Conservation (phyloP, 2,113 vertebrate genomes). For the Scartelaos histophorus region DNA sequence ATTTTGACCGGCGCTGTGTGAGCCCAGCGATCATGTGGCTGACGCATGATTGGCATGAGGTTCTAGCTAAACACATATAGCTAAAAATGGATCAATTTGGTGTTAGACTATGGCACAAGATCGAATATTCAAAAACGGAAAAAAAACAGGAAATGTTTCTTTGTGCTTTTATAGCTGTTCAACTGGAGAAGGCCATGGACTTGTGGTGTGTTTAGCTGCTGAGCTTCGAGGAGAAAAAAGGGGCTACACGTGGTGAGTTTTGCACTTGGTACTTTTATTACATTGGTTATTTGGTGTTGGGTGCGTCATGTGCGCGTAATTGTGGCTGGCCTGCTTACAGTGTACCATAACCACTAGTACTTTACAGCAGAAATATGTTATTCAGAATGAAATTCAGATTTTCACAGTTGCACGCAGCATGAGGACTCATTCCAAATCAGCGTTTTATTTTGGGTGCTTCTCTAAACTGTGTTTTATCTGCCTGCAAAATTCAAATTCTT, state of each 20-base stretch:
- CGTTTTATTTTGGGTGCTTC: background rate
- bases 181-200: background rate
- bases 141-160: background rate
- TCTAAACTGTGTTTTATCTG: background rate
- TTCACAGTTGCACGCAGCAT: background rate
- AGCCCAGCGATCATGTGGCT: background rate
- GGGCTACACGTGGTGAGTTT: background rate
- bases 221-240: background rate
- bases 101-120: too few species aligned
- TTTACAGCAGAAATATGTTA: background rate
- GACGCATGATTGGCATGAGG: background rate
- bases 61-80: background rate
- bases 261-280: background rate
- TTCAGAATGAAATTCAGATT: background rate
- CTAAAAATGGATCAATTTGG: background rate
- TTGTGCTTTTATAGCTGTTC: background rate
- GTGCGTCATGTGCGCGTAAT: background rate
- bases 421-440: background rate
- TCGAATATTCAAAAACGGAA: background rate
- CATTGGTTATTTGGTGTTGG: background rate
- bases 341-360: background rate
- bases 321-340: background rate
- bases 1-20: background rate
- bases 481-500: constrained; percentile 3
- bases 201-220: background rate